Evolutionary conservation across 2,888 invertebrate species (phyloP).

Genomic region (Phyto melanocephala): DNA sequence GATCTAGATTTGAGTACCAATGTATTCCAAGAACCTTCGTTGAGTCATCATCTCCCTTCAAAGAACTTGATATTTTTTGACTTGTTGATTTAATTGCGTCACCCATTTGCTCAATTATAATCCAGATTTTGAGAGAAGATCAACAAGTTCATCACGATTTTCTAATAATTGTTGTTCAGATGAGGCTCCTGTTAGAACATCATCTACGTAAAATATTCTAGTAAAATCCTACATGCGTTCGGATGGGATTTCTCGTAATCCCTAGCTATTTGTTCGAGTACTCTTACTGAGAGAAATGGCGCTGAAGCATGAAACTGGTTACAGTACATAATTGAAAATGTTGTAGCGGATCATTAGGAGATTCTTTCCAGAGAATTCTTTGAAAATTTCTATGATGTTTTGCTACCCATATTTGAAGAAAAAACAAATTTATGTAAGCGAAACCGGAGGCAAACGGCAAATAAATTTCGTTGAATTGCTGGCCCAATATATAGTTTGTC

Average conservation of each 20-base stretch:
- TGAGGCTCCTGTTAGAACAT: conserved; percentile 57
- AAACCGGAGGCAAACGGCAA: conserved; percentile 60
- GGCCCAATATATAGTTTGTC: conserved; percentile 15
- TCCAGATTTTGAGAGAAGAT: conserved; percentile 23
- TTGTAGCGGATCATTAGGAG: conserved; percentile 1
- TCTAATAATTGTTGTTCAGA: conserved; percentile 19
- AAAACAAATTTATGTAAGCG: no score
- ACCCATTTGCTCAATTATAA: conserved; percentile 5
- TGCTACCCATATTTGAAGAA: conserved; percentile 60
- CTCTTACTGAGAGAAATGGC: no score
- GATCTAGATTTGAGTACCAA: no score
- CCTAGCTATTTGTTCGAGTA: no score
- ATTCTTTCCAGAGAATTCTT: conserved; percentile 58
- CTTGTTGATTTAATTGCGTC: neutral
- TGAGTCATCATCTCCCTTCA: neutral
- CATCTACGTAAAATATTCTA: conserved; percentile 64
- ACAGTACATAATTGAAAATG: no score
- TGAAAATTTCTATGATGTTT: conserved; percentile 55
- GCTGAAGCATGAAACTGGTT: no score
- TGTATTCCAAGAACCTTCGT: no score
- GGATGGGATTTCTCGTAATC: conserved; percentile 43
- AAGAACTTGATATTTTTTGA: neutral
- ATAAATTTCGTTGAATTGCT: conserved; percentile 37
- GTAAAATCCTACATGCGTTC: conserved; percentile 40
- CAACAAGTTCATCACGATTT: conserved; percentile 35